Base-by-base conservation (phyloP, 92 coral and sea anemone species). In the Nematostella vectensis region DNA sequence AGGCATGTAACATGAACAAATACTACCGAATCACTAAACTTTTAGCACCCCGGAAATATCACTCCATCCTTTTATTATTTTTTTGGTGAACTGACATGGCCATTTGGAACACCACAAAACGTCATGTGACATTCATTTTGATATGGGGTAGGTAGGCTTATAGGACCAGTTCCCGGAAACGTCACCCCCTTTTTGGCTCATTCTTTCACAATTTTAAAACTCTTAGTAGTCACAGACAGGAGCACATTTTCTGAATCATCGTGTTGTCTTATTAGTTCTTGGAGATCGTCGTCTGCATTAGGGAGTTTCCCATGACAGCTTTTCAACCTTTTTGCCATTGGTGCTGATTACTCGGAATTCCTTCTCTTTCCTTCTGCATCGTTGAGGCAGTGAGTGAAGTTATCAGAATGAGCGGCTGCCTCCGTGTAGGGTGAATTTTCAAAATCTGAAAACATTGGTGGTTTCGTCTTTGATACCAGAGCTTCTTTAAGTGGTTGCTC, bases 81-180 rank as follows among this genome's bases (percentile, higher is more conserved):
- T n/a, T n/a, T n/a, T n/a, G n/a, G n/a, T n/a, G n/a, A n/a, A n/a
- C n/a, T n/a, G n/a, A n/a, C n/a, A n/a, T n/a, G n/a, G n/a, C n/a
- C n/a, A n/a, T n/a, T n/a, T n/a, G n/a, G n/a, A n/a, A n/a, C n/a
- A n/a, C n/a, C n/a, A n/a, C n/a, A n/a, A n/a, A n/a, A n/a, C n/a
- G n/a, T n/a, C n/a, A n/a, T n/a, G n/a, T n/a, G n/a, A n/a, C n/a
- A n/a, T n/a, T n/a, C n/a, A n/a, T n/a, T 33, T 12, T 11, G 6
- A n/a, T n/a, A n/a, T 6, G 40, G 15, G 6, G 8, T 36, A 33
- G 48, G 55, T 22, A 31, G 54, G 50, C 47, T 18, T 57, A 73
- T 45, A 44, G 73, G 74, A 49, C 81, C 74, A 51, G 73, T 74
- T 57, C 80, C 68, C 11, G 80, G 69, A 52, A 74, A 66, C 30